Base-by-base conservation (phyloP, 2,113 vertebrate species). In the Lagopus muta region DNA sequence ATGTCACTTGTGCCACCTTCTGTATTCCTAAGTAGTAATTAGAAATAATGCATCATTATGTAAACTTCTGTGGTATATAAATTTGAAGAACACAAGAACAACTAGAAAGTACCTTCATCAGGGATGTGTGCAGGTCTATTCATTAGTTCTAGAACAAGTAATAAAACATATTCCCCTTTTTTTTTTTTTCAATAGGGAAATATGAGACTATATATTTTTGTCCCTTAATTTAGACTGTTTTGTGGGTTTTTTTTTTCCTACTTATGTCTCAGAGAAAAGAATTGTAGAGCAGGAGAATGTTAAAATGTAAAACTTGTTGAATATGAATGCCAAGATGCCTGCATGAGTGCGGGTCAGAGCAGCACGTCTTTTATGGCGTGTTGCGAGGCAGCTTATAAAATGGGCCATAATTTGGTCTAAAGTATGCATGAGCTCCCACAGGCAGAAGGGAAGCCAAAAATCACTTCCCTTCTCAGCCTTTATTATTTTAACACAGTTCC, bases 391-490 rank as follows among this genome's bases (percentile, higher is more conserved):
- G 58, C 55, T 86, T 83, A 18, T 60, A 54, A 83, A 95, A 80
- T 60, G 36, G 78, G 58, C 43, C 40, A 0, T 50, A 24, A 66
- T 71, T 60, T 74, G 72, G n/a, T 58, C 58, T 82, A 9, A 50
- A 76, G 10, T 28, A 24, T 60, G 32, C 72, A 18, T 34, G 67
- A 67, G 58, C 91, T 97, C 92, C 74, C 94, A 78, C 70, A 90
- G 84, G 90, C 78, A 85, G 84, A 79, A 86, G 78, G 60, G 47
- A 93, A 86, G 91, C 84, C 71, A 94, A 79, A 71, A 94, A 76
- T 82, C 90, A 94, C 88, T 93, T 95, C 82, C 81, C 42, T 66
- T 81, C 77, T 28, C 50, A 92, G 52, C 42, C 65, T 89, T 88
- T 92, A 78, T 94, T 94, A 50, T 89, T 92, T 95, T 82, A 92